Evolutionary conservation across 2,797 vertebrate genomes (phyloP), one percentile per base, ranked within the genome.

Genomic region (Gymnodraco acuticeps): DNA sequence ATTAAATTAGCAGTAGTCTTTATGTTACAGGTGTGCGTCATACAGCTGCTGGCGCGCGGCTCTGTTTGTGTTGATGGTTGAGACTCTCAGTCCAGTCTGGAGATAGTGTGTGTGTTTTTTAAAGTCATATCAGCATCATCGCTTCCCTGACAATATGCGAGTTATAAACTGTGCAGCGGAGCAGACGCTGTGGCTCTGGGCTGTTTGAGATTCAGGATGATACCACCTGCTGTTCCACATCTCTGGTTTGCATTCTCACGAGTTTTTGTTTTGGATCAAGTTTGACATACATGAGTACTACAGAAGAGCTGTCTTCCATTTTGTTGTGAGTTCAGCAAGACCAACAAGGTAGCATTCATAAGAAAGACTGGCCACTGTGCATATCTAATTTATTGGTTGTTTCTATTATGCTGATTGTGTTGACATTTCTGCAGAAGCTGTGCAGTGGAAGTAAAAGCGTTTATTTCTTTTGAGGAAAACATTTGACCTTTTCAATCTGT

Each of bases 21-120:
- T 12, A 3, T 62, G 31, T 94, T 92, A 94, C 93, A 94, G 93
- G 93, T 94, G 94, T 91, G 93, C 88, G 89, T 93, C 90, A 91
- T 72, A 42, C 55, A 83, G 65, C 74, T 72, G 54, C 45, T 68
- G 71, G 73, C 74, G 77, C 87, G 73, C 87, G 31, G 66, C 68
- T 77, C 54, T 64, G 77, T 73, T 64, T 38, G 17, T 33, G 70
- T 31, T 10, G 59, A 45, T 58, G 33, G 53, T n/a, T 45, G 38
- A 46, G 64, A 61, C 61, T 48, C 71, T 79, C 54, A 50, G 46
- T 72, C 31, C 75, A 58, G 31, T 38, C 38, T 31, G 64, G 17
- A 23, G 41, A 3, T 8, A 5, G 8, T n/a, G 6, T 27, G n/a
- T 63, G 9, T n/a, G 3, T 15, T 31, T 59, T 68, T 16, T 70